Evolutionary conservation across 2,797 vertebrate species (phyloP), one percentile per base, ranked within the genome.

Genomic region (Hozukius guyotensis): DNA sequence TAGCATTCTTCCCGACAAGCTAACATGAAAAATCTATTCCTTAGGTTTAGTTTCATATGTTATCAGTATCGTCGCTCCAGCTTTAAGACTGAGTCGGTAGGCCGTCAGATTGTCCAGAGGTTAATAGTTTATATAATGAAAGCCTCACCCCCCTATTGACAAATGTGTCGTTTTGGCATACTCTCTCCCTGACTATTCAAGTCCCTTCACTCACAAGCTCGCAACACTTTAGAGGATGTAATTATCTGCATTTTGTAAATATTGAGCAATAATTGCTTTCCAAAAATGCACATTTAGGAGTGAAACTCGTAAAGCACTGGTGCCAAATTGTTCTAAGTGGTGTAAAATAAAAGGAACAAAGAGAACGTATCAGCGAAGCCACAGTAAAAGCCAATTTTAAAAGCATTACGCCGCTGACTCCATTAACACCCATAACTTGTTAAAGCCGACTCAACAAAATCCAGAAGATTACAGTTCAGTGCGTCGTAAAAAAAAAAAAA

Each of bases 361-460:
- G 70, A 38, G 31, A 77, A 18, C 31, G 31, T 69, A 78, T 75
- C n/a, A 62, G 34, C 42, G n/a, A 52, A 74, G 53, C 42, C 27
- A 3, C 18, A 53, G 53, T 57, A 49, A 77, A 77, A 81, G 77
- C 32, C 59, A 52, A 24, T 81, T 83, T 61, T 46, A 81, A 52
- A 52, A 80, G 76, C 57, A 68, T 83, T 72, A 60, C 4, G 3
- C 25, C 18, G 53, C 70, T 72, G 53, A 77, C 85, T 90, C 78
- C 46, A 85, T 85, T 87, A 87, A 84, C 81, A 14, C 2, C 62
- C 49, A 8, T 56, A 78, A 74, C 34, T 85, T 69, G 46, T 82
- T 81, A 78, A 80, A 81, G 72, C 65, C 5, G 0, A 87, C 78
- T 66, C 73, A 71, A 80, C 81, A 78, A 77, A 75, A 81, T 78